A percentile compares a stretch with the other conserved stretches of the same genome.
Evolutionary conservation across 2,113 vertebrate species (phyloP).

Genomic region (Hirundichthys speculiger): DNA sequence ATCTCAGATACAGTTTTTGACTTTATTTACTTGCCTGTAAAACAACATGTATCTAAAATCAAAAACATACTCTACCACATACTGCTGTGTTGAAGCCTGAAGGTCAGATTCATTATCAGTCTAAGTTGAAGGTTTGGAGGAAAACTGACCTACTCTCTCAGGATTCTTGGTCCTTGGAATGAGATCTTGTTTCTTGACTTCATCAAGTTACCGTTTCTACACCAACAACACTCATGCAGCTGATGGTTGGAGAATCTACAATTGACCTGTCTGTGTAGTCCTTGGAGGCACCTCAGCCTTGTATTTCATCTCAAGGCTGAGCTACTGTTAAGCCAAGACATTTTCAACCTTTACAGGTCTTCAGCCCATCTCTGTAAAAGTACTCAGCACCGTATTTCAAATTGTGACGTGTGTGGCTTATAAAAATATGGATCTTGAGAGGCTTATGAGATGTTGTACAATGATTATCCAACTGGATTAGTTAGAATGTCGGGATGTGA

Average conservation of each 20-base stretch:
- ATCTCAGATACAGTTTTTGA: too few relatives aligned
- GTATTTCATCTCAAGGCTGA: constrained; percentile 11
- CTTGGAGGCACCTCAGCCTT: constrained; percentile 17
- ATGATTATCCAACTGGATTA: too few relatives aligned
- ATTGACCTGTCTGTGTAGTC: constrained; percentile 9
- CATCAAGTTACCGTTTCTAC: constrained; percentile 7
- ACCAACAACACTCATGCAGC: constrained; percentile 17
- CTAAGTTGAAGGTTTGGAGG: constrained; percentile 5
- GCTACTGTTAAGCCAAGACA: constrained; percentile 11
- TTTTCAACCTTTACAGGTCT: constrained; percentile 1
- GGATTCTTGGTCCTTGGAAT: constrained; percentile 25
- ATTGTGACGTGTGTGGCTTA: not conserved
- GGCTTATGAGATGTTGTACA: too few relatives aligned
- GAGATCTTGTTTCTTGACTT: constrained; percentile 24
- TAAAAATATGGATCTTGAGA: too few relatives aligned
- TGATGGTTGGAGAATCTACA: too few relatives aligned
- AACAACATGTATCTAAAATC: too few relatives aligned
- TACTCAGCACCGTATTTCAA: not conserved
- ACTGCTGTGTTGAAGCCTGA: constrained; percentile 4
- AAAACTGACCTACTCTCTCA: constrained; percentile 4
- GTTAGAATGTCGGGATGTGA: too few relatives aligned
- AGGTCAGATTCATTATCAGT: constrained; percentile 29
- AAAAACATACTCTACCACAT: too few relatives aligned
- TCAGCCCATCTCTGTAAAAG: not conserved
- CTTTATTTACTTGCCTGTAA: too few relatives aligned